These are phyloP conservation scores for Limnephilus rhombicus DNA, from an alignment of 2,888 invertebrate species.

Conservation along the genomic window DNA sequence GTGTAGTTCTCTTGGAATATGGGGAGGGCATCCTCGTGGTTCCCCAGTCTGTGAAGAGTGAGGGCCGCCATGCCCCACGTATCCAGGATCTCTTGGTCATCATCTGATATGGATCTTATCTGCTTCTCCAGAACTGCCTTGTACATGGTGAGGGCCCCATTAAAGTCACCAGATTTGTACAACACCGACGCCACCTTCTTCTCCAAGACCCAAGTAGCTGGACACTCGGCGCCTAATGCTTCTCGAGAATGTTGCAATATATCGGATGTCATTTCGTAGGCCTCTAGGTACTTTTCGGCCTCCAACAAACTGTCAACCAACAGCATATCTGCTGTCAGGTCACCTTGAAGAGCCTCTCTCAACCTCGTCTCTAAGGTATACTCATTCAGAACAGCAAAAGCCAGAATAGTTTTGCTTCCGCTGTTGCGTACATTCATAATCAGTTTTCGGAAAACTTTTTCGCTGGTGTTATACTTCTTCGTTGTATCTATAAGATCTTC, in stretches of 20 bases:
- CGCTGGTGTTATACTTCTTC: neutral
- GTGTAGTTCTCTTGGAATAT: neutral
- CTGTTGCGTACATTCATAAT: slow-evolving; percentile 6
- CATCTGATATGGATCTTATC: neutral
- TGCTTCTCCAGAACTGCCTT: neutral
- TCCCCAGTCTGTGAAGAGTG: neutral
- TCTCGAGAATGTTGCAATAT: slow-evolving; percentile 14
- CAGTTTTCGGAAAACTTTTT: neutral
- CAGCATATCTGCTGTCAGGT: neutral
- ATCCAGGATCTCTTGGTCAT: neutral
- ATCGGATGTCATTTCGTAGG: neutral
- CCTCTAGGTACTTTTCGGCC: neutral
- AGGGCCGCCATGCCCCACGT: neutral
- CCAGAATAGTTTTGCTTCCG: neutral
- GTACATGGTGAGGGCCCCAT: neutral
- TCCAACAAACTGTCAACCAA: neutral
- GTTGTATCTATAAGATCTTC: neutral
- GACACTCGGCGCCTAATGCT: neutral
- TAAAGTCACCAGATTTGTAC: neutral
- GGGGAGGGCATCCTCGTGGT: neutral
- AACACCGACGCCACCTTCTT: neutral
- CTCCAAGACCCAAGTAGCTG: neutral
- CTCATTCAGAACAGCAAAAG: neutral
- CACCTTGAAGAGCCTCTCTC: neutral
- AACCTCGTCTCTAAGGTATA: neutral